A percentile compares a stretch with the other conserved stretches of the same genome.
phyloP scores from a whole-genome alignment of 1,140 invertebrate species.

The Yoshiicerus persimilis region DNA sequence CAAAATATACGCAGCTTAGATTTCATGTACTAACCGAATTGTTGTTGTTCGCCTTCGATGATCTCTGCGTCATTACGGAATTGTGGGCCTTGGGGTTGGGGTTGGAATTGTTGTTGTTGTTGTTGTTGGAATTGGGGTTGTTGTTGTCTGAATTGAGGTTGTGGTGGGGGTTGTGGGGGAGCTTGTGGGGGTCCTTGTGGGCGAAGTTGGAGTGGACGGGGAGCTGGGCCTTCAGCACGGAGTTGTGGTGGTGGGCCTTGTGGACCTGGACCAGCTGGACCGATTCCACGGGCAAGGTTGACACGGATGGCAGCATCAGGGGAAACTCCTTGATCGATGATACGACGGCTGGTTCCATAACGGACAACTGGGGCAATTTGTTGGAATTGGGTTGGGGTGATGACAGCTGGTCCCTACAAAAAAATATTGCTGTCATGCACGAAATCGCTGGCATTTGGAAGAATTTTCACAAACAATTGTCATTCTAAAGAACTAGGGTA shows the following conservation, averaged over 20 bases:
- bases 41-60: not conserved
- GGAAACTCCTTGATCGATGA: constrained; percentile 41
- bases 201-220: not conserved
- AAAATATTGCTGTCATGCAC: not conserved
- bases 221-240: constrained; percentile 30
- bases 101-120: not conserved
- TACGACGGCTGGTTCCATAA: constrained; percentile 45
- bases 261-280: constrained; percentile 39
- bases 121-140: constrained; percentile 14
- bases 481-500: too few relatives aligned
- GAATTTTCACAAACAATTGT: too few relatives aligned
- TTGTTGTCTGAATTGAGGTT: constrained; percentile 21
- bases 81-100: constrained; percentile 26
- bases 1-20: not conserved
- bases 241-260: not conserved
- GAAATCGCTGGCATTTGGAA: too few relatives aligned
- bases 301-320: not conserved
- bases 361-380: constrained; percentile 48
- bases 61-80: not conserved
- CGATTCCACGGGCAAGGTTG: constrained; percentile 30
- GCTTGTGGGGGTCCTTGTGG: constrained; percentile 26
- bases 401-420: constrained; percentile 55
- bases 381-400: constrained; percentile 50
- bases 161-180: constrained; percentile 34
- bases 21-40: not conserved